These are phyloP conservation scores for Prinia subflava DNA, from an alignment of 2,113 vertebrate species.

Conservation along the genomic window DNA sequence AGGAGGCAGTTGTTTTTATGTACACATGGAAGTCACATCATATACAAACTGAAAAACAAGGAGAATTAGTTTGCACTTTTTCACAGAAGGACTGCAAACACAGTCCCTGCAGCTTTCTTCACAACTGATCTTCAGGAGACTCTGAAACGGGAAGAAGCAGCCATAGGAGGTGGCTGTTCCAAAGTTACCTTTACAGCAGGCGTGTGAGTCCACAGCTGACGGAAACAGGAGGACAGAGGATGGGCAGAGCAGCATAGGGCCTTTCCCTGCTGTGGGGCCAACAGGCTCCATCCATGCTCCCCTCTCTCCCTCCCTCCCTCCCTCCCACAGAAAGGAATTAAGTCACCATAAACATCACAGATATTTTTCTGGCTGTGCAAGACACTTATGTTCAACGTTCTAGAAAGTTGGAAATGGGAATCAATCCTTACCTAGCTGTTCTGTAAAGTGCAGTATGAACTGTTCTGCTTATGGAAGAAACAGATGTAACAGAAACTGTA, in stretches of 20 bases:
- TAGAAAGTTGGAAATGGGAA: neutral
- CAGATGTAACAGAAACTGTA: neutral
- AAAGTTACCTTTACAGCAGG: neutral
- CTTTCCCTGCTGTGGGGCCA: neutral
- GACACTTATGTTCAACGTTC: neutral
- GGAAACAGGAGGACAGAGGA: neutral
- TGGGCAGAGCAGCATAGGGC: neutral
- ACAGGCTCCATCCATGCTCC: neutral
- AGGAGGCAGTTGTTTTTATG: conserved; percentile 71
- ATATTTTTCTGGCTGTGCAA: neutral
- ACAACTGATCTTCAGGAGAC: neutral
- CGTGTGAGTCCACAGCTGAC: neutral
- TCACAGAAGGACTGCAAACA: conserved; percentile 57
- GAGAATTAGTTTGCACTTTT: conserved; percentile 22
- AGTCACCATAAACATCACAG: neutral
- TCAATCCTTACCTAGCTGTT: neutral
- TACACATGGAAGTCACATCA: conserved; percentile 79
- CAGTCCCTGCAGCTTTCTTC: conserved; percentile 56
- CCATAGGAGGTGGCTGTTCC: neutral
- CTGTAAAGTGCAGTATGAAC: neutral
- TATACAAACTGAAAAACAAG: conserved; percentile 66
- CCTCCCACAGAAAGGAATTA: neutral
- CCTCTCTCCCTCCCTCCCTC: neutral
- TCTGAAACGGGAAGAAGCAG: conserved; percentile 16
- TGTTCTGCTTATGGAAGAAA: neutral